Percentiles rank a stretch among this genome's conserved stretches.
Conservation (phyloP, 2,797 vertebrate species). For the Myotis myotis region DNA sequence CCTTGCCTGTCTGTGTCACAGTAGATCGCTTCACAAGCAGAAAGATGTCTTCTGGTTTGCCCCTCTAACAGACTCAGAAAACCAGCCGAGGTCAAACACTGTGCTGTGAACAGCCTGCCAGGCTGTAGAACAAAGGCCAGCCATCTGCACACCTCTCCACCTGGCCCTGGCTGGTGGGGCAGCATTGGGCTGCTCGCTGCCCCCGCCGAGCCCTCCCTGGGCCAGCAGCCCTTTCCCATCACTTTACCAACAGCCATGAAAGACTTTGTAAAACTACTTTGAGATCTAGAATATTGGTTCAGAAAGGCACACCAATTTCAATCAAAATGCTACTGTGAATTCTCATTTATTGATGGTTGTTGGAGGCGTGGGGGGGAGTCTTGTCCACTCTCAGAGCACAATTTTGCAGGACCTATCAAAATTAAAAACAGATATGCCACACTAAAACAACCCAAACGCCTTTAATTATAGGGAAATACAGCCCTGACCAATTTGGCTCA, state of each 20-base stretch:
- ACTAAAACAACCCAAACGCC: neutral
- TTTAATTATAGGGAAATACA: neutral
- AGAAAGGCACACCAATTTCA: neutral
- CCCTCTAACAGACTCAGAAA: neutral
- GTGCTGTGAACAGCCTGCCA: neutral
- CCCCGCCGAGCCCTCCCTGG: neutral
- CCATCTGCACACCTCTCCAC: too few relatives aligned
- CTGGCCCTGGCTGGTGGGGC: neutral
- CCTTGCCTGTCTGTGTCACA: neutral
- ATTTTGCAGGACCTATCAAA: neutral
- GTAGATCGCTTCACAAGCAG: neutral
- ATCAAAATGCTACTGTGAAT: neutral
- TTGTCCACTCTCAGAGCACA: neutral
- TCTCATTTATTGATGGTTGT: neutral
- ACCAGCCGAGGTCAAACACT: neutral
- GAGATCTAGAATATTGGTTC: neutral
- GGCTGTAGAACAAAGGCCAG: neutral
- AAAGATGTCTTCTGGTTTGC: neutral
- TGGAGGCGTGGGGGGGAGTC: too few relatives aligned
- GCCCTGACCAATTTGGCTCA: too few relatives aligned
- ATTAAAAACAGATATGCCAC: neutral
- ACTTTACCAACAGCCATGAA: neutral
- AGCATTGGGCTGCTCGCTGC: neutral
- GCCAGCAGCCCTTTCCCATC: neutral
- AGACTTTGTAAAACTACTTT: neutral